These are phyloP conservation scores for Synanthedon formicaeformis DNA, from an alignment of 2,888 invertebrate genomes.

Conservation along the genomic window DNA sequence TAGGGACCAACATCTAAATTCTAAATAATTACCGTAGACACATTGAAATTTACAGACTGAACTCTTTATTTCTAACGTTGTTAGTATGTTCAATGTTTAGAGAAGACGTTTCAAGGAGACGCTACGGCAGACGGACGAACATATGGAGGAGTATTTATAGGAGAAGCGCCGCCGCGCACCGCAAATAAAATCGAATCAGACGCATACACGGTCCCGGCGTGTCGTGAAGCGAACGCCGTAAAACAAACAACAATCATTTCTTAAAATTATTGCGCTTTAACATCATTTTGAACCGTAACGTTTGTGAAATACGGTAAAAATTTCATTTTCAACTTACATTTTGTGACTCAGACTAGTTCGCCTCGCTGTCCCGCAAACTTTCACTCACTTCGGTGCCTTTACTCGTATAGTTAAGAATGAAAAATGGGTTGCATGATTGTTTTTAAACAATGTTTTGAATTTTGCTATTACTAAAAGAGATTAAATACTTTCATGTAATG, in stretches of 20 bases:
- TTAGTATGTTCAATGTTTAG: not conserved
- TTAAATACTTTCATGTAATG: too few species aligned
- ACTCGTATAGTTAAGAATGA: not conserved
- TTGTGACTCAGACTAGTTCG: not conserved
- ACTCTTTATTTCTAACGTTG: not conserved
- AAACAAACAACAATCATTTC: slow-evolving; percentile 6
- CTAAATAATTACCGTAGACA: too few species aligned
- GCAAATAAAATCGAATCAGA: slow-evolving; percentile 48
- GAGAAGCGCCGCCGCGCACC: slow-evolving; percentile 41
- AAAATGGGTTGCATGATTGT: slow-evolving; percentile 17
- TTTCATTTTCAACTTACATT: not conserved
- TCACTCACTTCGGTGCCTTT: slow-evolving; percentile 33
- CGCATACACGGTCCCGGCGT: slow-evolving; percentile 18
- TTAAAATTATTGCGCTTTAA: slow-evolving; percentile 20
- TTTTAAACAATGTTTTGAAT: slow-evolving; percentile 10
- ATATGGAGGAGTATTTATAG: slow-evolving; percentile 44
- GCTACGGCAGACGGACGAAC: slow-evolving; percentile 39
- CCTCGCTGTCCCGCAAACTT: slow-evolving; percentile 18
- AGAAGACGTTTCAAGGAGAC: slow-evolving; percentile 25
- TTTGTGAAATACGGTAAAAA: not conserved
- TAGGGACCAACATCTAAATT: too few species aligned
- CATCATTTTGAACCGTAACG: slow-evolving; percentile 7
- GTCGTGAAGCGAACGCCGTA: slow-evolving; percentile 4
- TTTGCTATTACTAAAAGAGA: too few species aligned
- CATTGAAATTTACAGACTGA: too few species aligned